phyloP scores from a whole-genome alignment of 2,888 invertebrate genomes.

The Andrena camellia region DNA sequence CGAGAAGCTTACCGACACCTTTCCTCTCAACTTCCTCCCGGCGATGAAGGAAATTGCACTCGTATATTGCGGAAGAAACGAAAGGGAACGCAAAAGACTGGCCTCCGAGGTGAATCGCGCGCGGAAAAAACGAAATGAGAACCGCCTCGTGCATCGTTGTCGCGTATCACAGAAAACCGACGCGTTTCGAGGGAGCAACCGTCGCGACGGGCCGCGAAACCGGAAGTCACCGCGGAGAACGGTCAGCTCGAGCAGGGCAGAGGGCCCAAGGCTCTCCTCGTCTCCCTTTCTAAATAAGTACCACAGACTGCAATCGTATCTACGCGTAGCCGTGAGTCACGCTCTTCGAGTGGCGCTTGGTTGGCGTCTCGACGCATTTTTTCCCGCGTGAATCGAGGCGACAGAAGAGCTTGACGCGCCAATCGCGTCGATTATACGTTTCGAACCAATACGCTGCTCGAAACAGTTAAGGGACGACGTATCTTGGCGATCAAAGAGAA shows the following conservation, averaged over 20 bases:
- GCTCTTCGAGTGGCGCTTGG: conserved; percentile 17
- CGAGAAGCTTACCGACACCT: background rate
- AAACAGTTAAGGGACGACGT: no score
- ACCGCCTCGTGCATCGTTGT: conserved; percentile 64
- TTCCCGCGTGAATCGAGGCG: background rate
- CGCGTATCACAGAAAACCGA: conserved; percentile 71
- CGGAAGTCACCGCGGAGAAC: background rate
- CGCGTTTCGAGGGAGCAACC: conserved; percentile 50
- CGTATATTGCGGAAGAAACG: conserved; percentile 28
- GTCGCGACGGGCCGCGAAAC: conserved; percentile 7
- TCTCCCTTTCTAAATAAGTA: background rate
- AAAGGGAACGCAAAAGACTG: conserved; percentile 16
- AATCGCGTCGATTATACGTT: background rate
- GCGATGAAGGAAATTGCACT: conserved; percentile 33
- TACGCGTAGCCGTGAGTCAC: conserved; percentile 25
- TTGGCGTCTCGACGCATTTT: conserved; percentile 3
- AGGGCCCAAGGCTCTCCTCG: background rate
- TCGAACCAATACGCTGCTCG: no score
- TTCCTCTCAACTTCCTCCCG: conserved; percentile 26
- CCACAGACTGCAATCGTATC: background rate
- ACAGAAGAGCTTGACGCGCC: background rate
- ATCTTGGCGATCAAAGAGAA: background rate
- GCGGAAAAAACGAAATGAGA: conserved; percentile 21
- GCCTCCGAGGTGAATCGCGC: conserved; percentile 29
- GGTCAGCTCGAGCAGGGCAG: background rate